Evolutionary conservation across 2,888 invertebrate genomes (phyloP).

Genomic region (Watsonalla cultraria): DNA sequence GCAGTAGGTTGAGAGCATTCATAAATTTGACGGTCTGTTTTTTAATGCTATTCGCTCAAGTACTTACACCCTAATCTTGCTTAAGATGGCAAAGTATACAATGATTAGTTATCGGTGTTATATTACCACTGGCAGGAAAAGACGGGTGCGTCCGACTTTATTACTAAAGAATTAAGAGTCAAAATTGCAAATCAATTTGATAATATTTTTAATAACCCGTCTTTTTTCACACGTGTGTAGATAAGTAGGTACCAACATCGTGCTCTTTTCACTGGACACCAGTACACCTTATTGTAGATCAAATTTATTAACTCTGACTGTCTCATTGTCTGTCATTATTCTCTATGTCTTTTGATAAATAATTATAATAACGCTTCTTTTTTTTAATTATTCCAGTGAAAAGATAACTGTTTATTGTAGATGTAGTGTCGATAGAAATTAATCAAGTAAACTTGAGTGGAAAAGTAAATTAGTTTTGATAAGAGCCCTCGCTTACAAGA

Average conservation of each 20-base stretch:
- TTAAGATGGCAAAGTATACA: too few species aligned
- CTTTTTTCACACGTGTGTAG: neutral
- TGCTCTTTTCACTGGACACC: constrained; percentile 35
- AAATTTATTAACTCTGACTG: constrained; percentile 10
- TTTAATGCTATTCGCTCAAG: too few species aligned
- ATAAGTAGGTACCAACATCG: constrained; percentile 18
- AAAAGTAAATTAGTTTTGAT: too few species aligned
- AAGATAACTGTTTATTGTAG: constrained; percentile 9
- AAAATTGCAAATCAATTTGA: neutral
- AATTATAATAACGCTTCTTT: constrained; percentile 16
- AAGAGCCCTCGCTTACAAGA: too few species aligned
- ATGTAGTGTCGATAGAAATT: neutral
- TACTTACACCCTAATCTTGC: too few species aligned
- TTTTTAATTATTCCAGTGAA: constrained; percentile 12
- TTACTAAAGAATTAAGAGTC: neutral
- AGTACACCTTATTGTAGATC: constrained; percentile 13
- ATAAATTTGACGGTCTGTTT: too few species aligned
- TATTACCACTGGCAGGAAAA: neutral
- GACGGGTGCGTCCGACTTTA: neutral
- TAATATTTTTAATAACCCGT: neutral
- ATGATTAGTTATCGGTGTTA: neutral
- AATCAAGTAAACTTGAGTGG: neutral
- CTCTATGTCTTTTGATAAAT: constrained; percentile 33
- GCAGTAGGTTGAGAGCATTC: too few species aligned
- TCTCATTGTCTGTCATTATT: neutral